Percentiles rank a stretch among this genome's conserved stretches.
These are phyloP conservation scores for Hirudo medicinalis DNA, from an alignment of 1,140 invertebrate species.

Conservation along the genomic window DNA sequence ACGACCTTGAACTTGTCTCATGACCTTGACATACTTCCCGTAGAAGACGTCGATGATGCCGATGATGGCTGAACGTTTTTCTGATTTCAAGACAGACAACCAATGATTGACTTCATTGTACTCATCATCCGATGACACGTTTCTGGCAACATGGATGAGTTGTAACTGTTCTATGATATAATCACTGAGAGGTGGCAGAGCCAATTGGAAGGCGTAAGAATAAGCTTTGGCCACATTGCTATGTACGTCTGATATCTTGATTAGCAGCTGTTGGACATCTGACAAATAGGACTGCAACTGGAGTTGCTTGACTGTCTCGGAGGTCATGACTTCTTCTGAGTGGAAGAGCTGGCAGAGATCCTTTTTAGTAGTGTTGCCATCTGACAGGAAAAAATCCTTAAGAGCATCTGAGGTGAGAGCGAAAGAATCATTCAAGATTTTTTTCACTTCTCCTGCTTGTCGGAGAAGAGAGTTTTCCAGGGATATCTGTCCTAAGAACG, in stretches of 20 bases:
- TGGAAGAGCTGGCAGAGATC: slow-evolving; percentile 6
- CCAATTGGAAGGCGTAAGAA: slow-evolving; percentile 1
- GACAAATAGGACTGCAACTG: background rate
- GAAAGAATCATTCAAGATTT: background rate
- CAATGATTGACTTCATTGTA: background rate
- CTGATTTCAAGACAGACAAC: background rate
- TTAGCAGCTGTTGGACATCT: slow-evolving; percentile 8
- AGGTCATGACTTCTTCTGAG: background rate
- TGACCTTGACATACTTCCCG: background rate
- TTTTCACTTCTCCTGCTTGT: background rate
- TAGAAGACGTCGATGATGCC: slow-evolving; percentile 9
- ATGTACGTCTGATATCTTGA: background rate
- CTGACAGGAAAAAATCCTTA: background rate
- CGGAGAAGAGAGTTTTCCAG: background rate
- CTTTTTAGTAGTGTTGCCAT: background rate
- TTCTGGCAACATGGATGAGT: slow-evolving; percentile 8
- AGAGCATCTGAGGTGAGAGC: background rate
- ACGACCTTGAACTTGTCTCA: background rate
- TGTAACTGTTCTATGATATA: background rate
- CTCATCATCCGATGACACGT: background rate
- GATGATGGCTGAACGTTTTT: background rate
- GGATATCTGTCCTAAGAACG: too few species aligned
- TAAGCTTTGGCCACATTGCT: background rate
- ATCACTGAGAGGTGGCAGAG: background rate
- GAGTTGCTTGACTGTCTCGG: background rate